Percentiles rank a stretch among this genome's conserved stretches.
Conservation (phyloP, 2,888 invertebrate genomes). For the Andrena bicolor region DNA sequence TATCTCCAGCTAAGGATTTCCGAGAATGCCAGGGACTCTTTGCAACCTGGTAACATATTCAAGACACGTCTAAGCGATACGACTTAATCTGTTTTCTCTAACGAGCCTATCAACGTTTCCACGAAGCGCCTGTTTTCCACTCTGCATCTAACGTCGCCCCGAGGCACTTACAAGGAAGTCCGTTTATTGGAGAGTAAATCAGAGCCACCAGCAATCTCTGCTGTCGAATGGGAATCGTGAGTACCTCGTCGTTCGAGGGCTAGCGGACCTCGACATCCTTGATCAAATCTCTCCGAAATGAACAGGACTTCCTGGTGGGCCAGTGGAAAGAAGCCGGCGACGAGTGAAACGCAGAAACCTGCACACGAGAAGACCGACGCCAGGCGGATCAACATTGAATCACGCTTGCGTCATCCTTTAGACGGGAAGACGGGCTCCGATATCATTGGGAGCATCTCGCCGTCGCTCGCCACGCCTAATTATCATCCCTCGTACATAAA, state of each 20-base stretch:
- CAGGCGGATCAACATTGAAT: constrained; percentile 67
- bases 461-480: constrained; percentile 64
- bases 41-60: neutral
- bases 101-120: constrained; percentile 6
- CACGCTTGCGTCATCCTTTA: constrained; percentile 70
- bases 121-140: neutral
- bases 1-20: neutral
- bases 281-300: neutral
- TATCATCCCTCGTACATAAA: constrained; percentile 59
- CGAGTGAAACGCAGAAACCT: constrained; percentile 30
- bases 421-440: constrained; percentile 56
- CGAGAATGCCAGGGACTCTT: neutral
- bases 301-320: neutral
- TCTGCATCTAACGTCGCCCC: neutral
- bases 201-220: too few relatives aligned
- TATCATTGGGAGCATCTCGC: constrained; percentile 76
- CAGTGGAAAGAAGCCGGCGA: neutral
- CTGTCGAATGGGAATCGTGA: too few relatives aligned
- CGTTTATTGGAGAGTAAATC: too few relatives aligned
- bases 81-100: neutral
- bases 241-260: neutral
- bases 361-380: constrained; percentile 38
- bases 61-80: neutral
- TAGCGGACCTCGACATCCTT: neutral
- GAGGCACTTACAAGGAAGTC: too few relatives aligned